These are phyloP conservation scores for Protaetia brevitarsis DNA, from an alignment of 1,140 invertebrate genomes.

Conservation along the genomic window DNA sequence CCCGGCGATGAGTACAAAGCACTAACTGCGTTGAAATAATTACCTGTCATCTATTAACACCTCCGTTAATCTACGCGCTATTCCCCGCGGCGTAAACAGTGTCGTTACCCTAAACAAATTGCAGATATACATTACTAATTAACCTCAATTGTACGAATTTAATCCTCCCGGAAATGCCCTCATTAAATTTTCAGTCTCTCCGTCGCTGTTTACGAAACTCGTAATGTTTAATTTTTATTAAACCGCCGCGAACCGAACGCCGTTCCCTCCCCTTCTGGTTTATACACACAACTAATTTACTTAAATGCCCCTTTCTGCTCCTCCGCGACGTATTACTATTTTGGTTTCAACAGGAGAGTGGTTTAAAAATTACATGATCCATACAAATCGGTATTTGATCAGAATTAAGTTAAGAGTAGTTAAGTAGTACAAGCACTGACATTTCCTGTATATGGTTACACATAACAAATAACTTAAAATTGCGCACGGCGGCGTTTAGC, in stretches of 20 bases:
- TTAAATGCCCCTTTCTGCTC: too few relatives aligned
- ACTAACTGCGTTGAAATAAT: conserved; percentile 24
- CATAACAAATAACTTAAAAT: too few relatives aligned
- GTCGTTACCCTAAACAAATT: conserved; percentile 24
- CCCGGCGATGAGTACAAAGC: conserved; percentile 11
- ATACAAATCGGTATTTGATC: too few relatives aligned
- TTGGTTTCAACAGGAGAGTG: too few relatives aligned
- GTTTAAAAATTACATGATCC: too few relatives aligned
- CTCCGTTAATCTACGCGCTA: conserved; percentile 19
- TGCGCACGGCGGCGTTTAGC: too few relatives aligned
- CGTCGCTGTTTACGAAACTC: conserved; percentile 13
- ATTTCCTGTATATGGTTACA: too few relatives aligned
- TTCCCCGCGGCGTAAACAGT: conserved; percentile 19
- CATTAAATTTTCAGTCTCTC: conserved; percentile 21
- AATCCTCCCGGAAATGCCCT: conserved; percentile 22
- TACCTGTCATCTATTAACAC: conserved; percentile 26
- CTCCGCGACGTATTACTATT: too few relatives aligned
- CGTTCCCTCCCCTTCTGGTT: too few relatives aligned
- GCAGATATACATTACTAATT: conserved; percentile 26
- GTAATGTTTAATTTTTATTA: conserved; percentile 20
- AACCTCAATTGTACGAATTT: conserved; percentile 24
- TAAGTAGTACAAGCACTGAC: too few relatives aligned
- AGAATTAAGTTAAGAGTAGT: too few relatives aligned
- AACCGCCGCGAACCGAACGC: neutral
- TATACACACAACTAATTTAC: too few relatives aligned